phyloP scores from a whole-genome alignment of 2,797 vertebrate genomes.

The Amblyopsis hoosieri region DNA sequence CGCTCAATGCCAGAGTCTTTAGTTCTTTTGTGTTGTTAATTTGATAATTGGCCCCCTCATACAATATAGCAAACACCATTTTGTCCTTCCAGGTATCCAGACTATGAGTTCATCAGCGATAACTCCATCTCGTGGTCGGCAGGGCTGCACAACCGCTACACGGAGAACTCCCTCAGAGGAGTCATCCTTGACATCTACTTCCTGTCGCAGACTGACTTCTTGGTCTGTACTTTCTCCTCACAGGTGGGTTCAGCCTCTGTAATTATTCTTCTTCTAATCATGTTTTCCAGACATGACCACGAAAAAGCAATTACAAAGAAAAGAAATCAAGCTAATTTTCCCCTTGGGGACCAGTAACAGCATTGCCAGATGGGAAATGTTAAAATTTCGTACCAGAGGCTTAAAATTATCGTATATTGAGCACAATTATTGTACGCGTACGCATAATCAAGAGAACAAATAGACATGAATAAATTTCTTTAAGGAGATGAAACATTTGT shows the following conservation, averaged over 20 bases:
- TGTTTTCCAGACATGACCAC: not conserved
- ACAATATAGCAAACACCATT: not conserved
- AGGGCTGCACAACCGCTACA: slow-evolving; percentile 95
- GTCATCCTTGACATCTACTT: slow-evolving; percentile 98
- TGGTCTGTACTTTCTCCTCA: slow-evolving; percentile 98
- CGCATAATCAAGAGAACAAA: not conserved
- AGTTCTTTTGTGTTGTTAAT: no score
- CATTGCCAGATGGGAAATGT: no score
- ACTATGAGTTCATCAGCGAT: slow-evolving; percentile 97
- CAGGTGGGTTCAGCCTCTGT: slow-evolving; percentile 79
- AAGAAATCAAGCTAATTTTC: not conserved
- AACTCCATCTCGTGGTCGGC: slow-evolving; percentile 99
- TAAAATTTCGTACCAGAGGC: not conserved
- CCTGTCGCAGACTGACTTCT: slow-evolving; percentile 94
- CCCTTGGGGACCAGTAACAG: not conserved
- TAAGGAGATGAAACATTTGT: not conserved
- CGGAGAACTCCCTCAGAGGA: slow-evolving; percentile 94
- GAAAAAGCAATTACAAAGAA: not conserved
- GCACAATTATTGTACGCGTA: not conserved
- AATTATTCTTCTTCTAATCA: no score
- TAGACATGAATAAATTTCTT: not conserved
- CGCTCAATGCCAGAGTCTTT: no score
- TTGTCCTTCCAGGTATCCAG: slow-evolving; percentile 83
- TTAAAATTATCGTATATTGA: no score
- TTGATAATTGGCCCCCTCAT: not conserved